Evolutionary conservation across 2,113 vertebrate species (phyloP), one percentile per base, ranked within the genome.

Genomic region (Oreochromis spilurus): DNA sequence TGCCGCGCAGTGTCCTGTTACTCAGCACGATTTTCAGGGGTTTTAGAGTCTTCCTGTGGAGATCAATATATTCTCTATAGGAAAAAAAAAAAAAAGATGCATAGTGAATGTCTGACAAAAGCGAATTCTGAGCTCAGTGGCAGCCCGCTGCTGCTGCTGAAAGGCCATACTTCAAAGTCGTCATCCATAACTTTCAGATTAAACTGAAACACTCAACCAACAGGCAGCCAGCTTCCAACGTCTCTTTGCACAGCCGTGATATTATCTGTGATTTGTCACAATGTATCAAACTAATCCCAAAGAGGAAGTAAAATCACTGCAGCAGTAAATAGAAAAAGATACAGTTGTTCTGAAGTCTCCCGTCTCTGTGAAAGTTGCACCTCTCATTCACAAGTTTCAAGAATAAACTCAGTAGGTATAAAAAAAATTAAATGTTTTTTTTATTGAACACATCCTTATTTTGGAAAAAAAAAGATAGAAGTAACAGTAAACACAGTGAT

Each of bases 11-110:
- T 96, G 96, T 99, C 96, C 94, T 88, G 94, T 99, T 98, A 96
- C 70, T 97, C 92, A 93, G 54, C 92, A 94, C 88, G 92, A 97
- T 97, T 97, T 98, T 97, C 96, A 98, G 94, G 97, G 95, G 96
- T 93, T 96, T 98, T 97, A 97, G 96, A 93, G 77, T 97, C 97
- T 99, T 99, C 97, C 97, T 99, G 97, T 97, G 96, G 96, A 97
- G 97, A 97, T 97, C 97, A 97, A 96, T 97, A 97, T 97, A 96
- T 97, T 97, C 97, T 97, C 96, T 96, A 97, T 97, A 2, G 70
- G 26, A 96, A 96, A 97, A 95, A 95, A 97, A 97, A n/a, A 38
- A 38, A 13, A 4, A 62, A 97, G 95, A 98, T 98, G 98, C 97
- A 97, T 92, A 92, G 96, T 97, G 93, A 96, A 97, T 96, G 95